A percentile compares a stretch with the other conserved stretches of the same genome.
phyloP scores from a whole-genome alignment of 1,140 invertebrate species.

The Apocrypta bakeri region DNA sequence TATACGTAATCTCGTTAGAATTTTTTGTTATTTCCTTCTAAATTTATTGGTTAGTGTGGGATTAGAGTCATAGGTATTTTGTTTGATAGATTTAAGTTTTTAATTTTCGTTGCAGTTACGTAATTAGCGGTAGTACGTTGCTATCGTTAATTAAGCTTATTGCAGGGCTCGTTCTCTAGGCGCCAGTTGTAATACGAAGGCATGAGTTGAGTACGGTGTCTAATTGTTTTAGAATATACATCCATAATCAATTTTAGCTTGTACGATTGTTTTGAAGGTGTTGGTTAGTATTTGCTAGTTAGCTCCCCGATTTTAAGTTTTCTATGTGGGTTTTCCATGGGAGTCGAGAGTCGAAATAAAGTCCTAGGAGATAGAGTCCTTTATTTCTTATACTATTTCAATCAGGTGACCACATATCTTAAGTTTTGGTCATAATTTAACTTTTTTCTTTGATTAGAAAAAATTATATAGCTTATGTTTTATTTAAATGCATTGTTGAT shows the following conservation, averaged over 20 bases:
- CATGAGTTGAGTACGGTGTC: slow-evolving; percentile 2
- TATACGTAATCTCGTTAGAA: background rate
- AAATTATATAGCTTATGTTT: slow-evolving; percentile 14
- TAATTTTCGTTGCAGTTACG: no score
- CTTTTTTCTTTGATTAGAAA: background rate
- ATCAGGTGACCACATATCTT: background rate
- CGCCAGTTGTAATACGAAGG: background rate
- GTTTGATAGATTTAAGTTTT: background rate
- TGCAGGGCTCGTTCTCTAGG: slow-evolving; percentile 7
- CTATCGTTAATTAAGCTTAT: background rate
- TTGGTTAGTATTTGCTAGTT: slow-evolving; percentile 2
- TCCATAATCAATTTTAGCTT: slow-evolving; percentile 17
- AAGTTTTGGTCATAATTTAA: background rate
- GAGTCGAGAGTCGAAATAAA: slow-evolving; percentile 2
- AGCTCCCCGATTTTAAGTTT: slow-evolving; percentile 9
- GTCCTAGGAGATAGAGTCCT: slow-evolving; percentile 5
- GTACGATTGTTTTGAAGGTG: background rate
- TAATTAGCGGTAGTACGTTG: slow-evolving; percentile 48
- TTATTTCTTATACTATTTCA: background rate
- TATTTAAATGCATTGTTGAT: slow-evolving; percentile 10
- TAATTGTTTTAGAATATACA: slow-evolving; percentile 5
- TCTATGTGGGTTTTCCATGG: background rate
- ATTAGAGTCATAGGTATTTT: background rate
- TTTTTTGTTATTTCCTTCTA: background rate
- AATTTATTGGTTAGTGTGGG: background rate